Conservation (phyloP, 2,797 vertebrate genomes). For the Thamnophis elegans region DNA sequence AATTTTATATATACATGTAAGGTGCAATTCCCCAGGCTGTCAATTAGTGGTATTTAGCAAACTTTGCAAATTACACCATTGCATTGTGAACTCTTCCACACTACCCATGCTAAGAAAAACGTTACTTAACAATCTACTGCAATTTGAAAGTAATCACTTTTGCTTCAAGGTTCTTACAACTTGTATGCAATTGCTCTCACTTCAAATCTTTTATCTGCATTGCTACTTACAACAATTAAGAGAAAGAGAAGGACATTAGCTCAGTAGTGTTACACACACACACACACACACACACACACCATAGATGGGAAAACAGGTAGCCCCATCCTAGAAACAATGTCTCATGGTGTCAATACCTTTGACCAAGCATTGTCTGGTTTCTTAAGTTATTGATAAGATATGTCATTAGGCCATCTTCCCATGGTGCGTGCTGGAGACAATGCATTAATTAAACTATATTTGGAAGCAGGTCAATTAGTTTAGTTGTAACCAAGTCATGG, state of each 20-base stretch:
- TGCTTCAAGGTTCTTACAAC: background rate
- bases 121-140: background rate
- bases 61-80: background rate
- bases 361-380: background rate
- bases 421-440: background rate
- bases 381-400: background rate
- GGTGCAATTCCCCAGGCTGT: background rate
- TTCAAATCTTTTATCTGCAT: background rate
- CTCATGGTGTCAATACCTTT: background rate
- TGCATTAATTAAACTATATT: background rate
- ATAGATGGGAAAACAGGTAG: background rate
- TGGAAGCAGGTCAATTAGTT: background rate
- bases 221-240: background rate
- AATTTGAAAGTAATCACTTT: background rate
- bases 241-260: background rate
- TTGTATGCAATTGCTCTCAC: background rate
- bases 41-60: background rate
- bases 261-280: background rate
- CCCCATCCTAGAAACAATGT: background rate
- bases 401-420: background rate
- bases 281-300: too few relatives aligned
- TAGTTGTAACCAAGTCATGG: background rate
- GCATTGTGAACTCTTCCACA: background rate
- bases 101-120: background rate
- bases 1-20: background rate